phyloP scores from a whole-genome alignment of 2,797 vertebrate genomes.

The Masticophis lateralis region DNA sequence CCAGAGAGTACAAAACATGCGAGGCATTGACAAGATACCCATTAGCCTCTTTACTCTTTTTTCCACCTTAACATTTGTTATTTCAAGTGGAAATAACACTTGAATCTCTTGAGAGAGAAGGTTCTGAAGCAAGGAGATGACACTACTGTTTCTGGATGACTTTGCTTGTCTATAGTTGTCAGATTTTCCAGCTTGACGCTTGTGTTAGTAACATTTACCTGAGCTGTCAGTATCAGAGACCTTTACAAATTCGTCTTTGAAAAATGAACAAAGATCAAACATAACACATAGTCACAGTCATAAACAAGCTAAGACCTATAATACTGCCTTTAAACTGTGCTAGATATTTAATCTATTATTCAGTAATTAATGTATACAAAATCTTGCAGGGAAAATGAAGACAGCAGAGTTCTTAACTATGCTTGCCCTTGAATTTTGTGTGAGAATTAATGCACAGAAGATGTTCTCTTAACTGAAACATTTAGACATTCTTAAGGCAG shows the following conservation, averaged over 20 bases:
- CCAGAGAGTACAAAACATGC: neutral
- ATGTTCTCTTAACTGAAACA: neutral
- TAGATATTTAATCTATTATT: slow-evolving; percentile 11
- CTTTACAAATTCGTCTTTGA: slow-evolving; percentile 22
- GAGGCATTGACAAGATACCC: neutral
- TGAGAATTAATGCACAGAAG: neutral
- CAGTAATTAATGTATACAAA: neutral
- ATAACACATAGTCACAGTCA: slow-evolving; percentile 6
- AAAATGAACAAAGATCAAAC: slow-evolving; percentile 43
- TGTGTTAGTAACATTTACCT: slow-evolving; percentile 16
- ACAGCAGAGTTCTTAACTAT: neutral
- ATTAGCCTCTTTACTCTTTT: slow-evolving; percentile 1
- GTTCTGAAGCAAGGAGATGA: slow-evolving; percentile 19
- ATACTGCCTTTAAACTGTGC: neutral
- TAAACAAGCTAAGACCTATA: slow-evolving; percentile 17
- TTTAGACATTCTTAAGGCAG: neutral
- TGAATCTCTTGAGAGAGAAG: neutral
- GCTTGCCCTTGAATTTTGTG: neutral
- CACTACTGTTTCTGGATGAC: slow-evolving; percentile 29
- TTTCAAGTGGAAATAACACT: slow-evolving; percentile 10
- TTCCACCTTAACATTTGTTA: neutral
- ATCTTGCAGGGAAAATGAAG: neutral
- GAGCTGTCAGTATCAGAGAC: slow-evolving; percentile 12
- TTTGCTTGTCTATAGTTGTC: slow-evolving; percentile 38
- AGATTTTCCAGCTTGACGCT: slow-evolving; percentile 42